These are phyloP conservation scores for Hestina assimilis DNA, from an alignment of 1,140 invertebrate genomes.

Conservation along the genomic window DNA sequence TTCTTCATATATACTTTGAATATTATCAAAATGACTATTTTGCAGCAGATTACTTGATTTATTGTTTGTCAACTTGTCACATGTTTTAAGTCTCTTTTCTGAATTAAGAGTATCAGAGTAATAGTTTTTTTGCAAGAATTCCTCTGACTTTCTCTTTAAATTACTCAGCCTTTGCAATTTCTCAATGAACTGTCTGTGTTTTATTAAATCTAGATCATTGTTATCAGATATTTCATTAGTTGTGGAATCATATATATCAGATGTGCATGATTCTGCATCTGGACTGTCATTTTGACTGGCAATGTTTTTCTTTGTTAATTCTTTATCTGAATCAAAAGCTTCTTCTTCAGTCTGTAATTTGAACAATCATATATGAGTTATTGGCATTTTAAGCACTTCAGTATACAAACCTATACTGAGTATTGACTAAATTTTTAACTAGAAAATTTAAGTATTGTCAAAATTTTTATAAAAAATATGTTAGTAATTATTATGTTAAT, in stretches of 20 bases:
- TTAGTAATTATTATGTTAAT: too few species aligned
- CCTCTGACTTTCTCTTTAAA: constrained; percentile 74
- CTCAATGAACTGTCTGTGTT: constrained; percentile 69
- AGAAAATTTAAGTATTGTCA: too few species aligned
- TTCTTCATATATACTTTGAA: constrained; percentile 67
- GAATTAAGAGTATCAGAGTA: constrained; percentile 53
- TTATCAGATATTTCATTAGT: constrained; percentile 53
- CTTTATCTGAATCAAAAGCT: constrained; percentile 53
- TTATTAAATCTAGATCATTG: constrained; percentile 54
- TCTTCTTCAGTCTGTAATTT: constrained; percentile 71
- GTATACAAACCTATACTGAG: too few species aligned
- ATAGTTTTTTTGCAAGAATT: constrained; percentile 68
- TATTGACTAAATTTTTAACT: too few species aligned
- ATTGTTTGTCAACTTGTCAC: constrained; percentile 59
- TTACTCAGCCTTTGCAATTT: constrained; percentile 68
- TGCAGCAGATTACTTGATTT: constrained; percentile 54
- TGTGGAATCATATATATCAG: constrained; percentile 49
- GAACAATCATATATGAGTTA: constrained; percentile 8
- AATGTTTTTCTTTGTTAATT: constrained; percentile 48
- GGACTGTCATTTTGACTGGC: constrained; percentile 47
- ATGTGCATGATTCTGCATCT: constrained; percentile 52
- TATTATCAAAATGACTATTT: constrained; percentile 53
- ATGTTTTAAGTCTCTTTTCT: constrained; percentile 68
- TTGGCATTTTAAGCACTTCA: too few species aligned
- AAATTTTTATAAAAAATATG: too few species aligned